Evolutionary conservation across 30 jellyfish, hydroid and myxozoan genomes (phyloP), one percentile per base, ranked within the genome.

Genomic region (Aurelia aurita): DNA sequence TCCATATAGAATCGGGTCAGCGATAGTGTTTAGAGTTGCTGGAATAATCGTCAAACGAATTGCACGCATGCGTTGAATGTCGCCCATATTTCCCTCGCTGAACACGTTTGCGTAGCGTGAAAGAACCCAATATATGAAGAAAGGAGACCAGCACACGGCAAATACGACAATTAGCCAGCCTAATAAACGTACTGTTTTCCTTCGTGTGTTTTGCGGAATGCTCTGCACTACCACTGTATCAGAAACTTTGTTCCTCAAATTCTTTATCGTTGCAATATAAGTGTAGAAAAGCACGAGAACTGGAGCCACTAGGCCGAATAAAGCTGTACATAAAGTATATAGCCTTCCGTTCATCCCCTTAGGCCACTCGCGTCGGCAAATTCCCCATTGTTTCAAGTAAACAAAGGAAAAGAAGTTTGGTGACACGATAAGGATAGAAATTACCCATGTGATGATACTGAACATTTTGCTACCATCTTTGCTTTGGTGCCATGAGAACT

Each of bases 361-460:
- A 5, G 95, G 95, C 95, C 95, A 85, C 16, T 62, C 72, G 19
- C 95, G 62, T 14, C 49, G 54, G 28, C 95, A 85, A 23, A 85
- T 32, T 27, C 89, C 89, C 78, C 78, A 63, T 1, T 85, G 46
- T 6, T 62, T 74, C 26, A 28, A 22, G 59, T 85, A 73, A 5
- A 16, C 32, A 35, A 85, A 85, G 3, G 95, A 72, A 5, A 74
- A 21, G 35, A 55, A 57, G 51, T 64, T 74, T 14, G 95, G 95
- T 14, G 73, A 21, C 22, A 64, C 0, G 54, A 65, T 3, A 8
- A 47, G 19, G 68, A 61, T 47, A 62, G 82, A 59, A 3, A 64
- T 10, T 21, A 64, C 27, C 95, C 95, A 85, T 1, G 79, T 55
- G 29, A 62, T 18, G 35, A 51, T 75, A 34, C 63, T 49, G 35